Percentiles rank a stretch among this genome's conserved stretches.
These are phyloP conservation scores for Heterochromis multidens DNA, from an alignment of 2,113 vertebrate species.

Conservation along the genomic window DNA sequence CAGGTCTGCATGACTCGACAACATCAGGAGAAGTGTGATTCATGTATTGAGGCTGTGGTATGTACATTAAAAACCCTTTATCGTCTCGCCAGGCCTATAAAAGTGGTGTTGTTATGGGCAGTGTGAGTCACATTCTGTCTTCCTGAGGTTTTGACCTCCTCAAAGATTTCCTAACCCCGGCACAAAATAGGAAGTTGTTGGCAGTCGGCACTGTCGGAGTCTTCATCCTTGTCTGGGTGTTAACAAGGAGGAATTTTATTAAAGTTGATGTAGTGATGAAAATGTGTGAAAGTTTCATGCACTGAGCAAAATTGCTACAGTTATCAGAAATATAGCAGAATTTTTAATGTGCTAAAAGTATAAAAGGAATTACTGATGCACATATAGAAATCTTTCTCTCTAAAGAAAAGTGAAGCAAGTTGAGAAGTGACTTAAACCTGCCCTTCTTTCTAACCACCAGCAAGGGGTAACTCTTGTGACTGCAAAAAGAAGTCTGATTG, in stretches of 20 bases:
- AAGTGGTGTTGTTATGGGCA: neutral
- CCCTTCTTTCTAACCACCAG: too few relatives aligned
- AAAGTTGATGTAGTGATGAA: neutral
- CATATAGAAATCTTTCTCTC: neutral
- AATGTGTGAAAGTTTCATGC: neutral
- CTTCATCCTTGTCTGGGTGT: neutral
- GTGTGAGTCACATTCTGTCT: neutral
- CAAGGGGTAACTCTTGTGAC: too few relatives aligned
- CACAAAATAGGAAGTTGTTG: neutral
- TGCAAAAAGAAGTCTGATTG: too few relatives aligned
- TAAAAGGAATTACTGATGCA: neutral
- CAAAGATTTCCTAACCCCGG: neutral
- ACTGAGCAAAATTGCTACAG: neutral
- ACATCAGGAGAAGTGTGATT: neutral
- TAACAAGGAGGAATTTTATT: neutral
- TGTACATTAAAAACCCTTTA: neutral
- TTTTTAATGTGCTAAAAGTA: too few relatives aligned
- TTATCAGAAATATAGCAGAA: too few relatives aligned
- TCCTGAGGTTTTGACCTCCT: conserved; percentile 9
- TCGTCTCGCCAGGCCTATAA: neutral
- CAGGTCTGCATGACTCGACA: neutral
- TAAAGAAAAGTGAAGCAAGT: too few relatives aligned
- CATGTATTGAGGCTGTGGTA: neutral
- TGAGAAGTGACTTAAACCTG: too few relatives aligned
- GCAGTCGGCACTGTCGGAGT: neutral